Percentiles rank a stretch among this genome's conserved stretches.
Conservation (phyloP, 2,113 vertebrate genomes). For the Todiramphus saurophagus region DNA sequence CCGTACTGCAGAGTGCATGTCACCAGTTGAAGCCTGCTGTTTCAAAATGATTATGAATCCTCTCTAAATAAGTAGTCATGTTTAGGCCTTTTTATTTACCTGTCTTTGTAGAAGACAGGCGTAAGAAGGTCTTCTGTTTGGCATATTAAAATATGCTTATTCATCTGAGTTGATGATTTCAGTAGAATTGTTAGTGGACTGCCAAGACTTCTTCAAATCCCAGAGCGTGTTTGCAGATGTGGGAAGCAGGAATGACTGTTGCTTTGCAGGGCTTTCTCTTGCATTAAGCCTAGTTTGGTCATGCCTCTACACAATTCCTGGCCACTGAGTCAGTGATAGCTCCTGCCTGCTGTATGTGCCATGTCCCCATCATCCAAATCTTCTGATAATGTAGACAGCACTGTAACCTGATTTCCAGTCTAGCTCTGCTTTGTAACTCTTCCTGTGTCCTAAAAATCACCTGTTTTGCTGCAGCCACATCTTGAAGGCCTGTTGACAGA, state of each 20-base stretch:
- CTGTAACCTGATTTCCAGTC: not conserved
- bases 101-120: slow-evolving; percentile 2
- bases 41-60: not conserved
- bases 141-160: not conserved
- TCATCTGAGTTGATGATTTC: not conserved
- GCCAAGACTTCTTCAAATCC: not conserved
- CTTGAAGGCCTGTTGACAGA: not conserved
- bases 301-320: not conserved
- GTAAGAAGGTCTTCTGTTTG: not conserved
- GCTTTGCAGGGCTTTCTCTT: not conserved
- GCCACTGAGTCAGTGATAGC: not conserved
- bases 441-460: not conserved
- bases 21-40: not conserved
- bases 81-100: slow-evolving; percentile 6
- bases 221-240: not conserved
- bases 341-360: not conserved
- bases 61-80: not conserved
- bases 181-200: not conserved
- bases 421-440: not conserved
- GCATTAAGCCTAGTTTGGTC: not conserved
- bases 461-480: not conserved
- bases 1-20: not conserved
- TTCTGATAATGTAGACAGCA: not conserved
- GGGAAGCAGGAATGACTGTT: not conserved
- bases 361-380: not conserved